These are phyloP conservation scores for Drosophila subquinaria DNA, from an alignment of 2,888 invertebrate genomes.

Conservation along the genomic window DNA sequence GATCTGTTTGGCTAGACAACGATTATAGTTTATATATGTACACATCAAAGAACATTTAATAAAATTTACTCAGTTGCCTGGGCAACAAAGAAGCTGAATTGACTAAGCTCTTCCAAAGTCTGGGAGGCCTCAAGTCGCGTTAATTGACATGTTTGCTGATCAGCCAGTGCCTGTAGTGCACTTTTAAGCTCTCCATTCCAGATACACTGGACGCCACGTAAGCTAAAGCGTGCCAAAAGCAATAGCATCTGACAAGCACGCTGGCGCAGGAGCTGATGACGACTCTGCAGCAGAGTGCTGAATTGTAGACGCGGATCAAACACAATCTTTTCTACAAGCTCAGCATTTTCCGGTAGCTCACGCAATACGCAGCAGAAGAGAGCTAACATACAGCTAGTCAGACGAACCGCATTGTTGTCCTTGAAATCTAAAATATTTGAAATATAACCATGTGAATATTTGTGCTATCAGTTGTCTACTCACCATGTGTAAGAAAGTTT, in stretches of 20 bases:
- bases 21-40: slow-evolving; percentile 27
- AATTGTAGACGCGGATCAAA: slow-evolving; percentile 87
- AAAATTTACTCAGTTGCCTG: slow-evolving; percentile 36
- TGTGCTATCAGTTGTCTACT: not conserved
- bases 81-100: slow-evolving; percentile 81
- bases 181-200: slow-evolving; percentile 81
- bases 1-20: slow-evolving; percentile 61
- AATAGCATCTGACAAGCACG: slow-evolving; percentile 91
- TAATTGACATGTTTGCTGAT: slow-evolving; percentile 73
- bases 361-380: slow-evolving; percentile 91
- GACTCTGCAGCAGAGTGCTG: slow-evolving; percentile 87
- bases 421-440: slow-evolving; percentile 71
- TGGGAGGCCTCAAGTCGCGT: slow-evolving; percentile 82
- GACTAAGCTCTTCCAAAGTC: slow-evolving; percentile 84
- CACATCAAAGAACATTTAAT: slow-evolving; percentile 9
- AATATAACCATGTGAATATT: no score
- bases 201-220: slow-evolving; percentile 87
- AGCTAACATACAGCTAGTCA: slow-evolving; percentile 90
- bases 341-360: slow-evolving; percentile 91
- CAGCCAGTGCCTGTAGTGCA: slow-evolving; percentile 80
- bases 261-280: slow-evolving; percentile 87
- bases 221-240: slow-evolving; percentile 89
- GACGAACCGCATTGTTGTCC: slow-evolving; percentile 84
- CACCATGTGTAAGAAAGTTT: slow-evolving; percentile 83
- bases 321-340: slow-evolving; percentile 91